A percentile compares a stretch with the other conserved stretches of the same genome.
These are phyloP conservation scores for Rhodeus uyekii DNA, from an alignment of 2,797 vertebrate species.

Conservation along the genomic window DNA sequence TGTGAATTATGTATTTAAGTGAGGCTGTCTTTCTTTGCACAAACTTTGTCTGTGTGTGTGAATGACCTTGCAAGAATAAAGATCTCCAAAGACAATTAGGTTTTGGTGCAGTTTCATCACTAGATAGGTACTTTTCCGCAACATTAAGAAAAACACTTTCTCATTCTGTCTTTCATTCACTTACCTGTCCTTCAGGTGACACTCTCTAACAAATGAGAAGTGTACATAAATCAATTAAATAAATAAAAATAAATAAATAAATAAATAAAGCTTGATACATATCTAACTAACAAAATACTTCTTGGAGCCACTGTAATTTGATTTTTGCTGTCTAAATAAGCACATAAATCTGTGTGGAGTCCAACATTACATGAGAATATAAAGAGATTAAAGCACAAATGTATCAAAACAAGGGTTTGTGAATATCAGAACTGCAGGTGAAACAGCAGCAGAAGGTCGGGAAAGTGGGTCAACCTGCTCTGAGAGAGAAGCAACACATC, in stretches of 20 bases:
- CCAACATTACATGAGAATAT: not conserved
- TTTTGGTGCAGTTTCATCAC: too few relatives aligned
- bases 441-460: not conserved
- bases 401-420: not conserved
- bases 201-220: not conserved
- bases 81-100: too few relatives aligned
- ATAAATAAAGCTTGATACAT: not conserved
- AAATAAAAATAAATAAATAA: too few relatives aligned
- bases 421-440: not conserved
- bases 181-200: conserved; percentile 23
- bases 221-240: too few relatives aligned
- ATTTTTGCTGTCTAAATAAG: not conserved
- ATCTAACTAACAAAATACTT: not conserved
- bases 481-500: conserved; percentile 1
- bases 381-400: not conserved
- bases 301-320: not conserved
- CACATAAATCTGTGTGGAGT: not conserved
- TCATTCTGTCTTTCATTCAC: not conserved
- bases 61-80: too few relatives aligned
- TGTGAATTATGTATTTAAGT: too few relatives aligned
- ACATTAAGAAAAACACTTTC: not conserved
- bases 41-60: too few relatives aligned
- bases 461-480: conserved; percentile 18
- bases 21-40: too few relatives aligned
- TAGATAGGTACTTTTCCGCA: too few relatives aligned